A percentile compares a stretch with the other conserved stretches of the same genome.
Evolutionary conservation across 37 sponge, comb jelly and placozoan genomes (phyloP).

Genomic region (Geodia barretti): DNA sequence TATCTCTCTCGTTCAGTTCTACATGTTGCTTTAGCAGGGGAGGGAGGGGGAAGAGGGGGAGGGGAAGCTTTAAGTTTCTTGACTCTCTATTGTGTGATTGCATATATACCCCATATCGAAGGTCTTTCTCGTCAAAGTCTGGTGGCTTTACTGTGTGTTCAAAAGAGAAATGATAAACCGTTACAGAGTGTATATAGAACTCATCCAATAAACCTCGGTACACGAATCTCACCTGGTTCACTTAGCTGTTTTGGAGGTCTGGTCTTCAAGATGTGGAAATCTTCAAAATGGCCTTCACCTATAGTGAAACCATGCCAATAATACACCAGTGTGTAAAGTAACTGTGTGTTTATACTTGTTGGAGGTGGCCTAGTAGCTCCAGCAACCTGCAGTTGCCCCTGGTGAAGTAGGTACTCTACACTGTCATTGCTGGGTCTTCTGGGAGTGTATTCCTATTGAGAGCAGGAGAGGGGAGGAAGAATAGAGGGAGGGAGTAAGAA

Average conservation of each 20-base stretch:
- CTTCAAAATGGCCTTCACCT: neutral
- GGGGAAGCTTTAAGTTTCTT: neutral
- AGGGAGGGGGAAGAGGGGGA: neutral
- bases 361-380: too few relatives aligned
- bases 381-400: neutral
- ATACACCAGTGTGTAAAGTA: too few relatives aligned
- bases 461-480: too few relatives aligned
- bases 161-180: too few relatives aligned
- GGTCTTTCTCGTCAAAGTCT: constrained; percentile 4
- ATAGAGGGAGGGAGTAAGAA: too few relatives aligned
- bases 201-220: too few relatives aligned
- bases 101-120: neutral
- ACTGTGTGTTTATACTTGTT: too few relatives aligned
- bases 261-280: neutral
- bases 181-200: too few relatives aligned
- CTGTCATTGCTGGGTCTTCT: too few relatives aligned
- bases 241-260: neutral
- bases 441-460: too few relatives aligned
- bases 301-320: too few relatives aligned
- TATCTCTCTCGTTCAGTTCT: neutral
- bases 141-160: neutral
- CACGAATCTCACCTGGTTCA: neutral
- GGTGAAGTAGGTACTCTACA: too few relatives aligned
- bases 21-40: neutral
- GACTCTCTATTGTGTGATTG: neutral